phyloP scores from a whole-genome alignment of 2,888 invertebrate genomes.

The Agriotes lineatus region DNA sequence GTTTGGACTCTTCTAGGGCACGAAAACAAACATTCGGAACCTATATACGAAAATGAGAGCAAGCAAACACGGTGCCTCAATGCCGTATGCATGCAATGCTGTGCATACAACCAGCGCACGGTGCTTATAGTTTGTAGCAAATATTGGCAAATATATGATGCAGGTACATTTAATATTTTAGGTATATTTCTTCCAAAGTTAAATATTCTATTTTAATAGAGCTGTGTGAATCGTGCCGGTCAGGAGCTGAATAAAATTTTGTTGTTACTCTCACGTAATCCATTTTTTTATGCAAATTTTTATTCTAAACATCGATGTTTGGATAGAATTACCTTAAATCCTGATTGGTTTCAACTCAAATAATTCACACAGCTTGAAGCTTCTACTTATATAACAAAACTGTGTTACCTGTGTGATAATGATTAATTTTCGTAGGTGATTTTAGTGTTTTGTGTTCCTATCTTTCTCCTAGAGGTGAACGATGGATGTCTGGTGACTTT shows the following conservation, averaged over 20 bases:
- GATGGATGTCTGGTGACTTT: conserved; percentile 97
- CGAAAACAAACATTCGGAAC: conserved; percentile 88
- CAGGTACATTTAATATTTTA: too few species aligned
- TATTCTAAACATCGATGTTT: too few species aligned
- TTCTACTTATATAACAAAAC: too few species aligned
- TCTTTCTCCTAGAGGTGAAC: conserved; percentile 87
- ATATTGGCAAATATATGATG: conserved; percentile 93
- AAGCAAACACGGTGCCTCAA: conserved; percentile 96
- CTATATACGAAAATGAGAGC: conserved; percentile 96
- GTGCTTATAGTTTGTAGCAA: conserved; percentile 97
- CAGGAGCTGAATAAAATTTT: too few species aligned
- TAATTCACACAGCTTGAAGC: too few species aligned
- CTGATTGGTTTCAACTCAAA: too few species aligned
- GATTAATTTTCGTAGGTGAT: conserved; percentile 73
- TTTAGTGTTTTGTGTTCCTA: conserved; percentile 96
- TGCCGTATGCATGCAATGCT: conserved; percentile 93
- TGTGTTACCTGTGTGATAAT: not conserved
- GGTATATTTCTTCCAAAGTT: too few species aligned
- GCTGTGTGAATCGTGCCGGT: too few species aligned
- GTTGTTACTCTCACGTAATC: too few species aligned
- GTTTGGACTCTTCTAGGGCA: conserved; percentile 95
- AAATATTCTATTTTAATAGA: too few species aligned
- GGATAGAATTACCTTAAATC: too few species aligned
- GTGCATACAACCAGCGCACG: conserved; percentile 95
- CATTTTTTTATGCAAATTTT: too few species aligned